Percentiles rank a stretch among this genome's conserved stretches.
Evolutionary conservation across 2,113 vertebrate genomes (phyloP).

Genomic region (Apistogramma diplotaenia): DNA sequence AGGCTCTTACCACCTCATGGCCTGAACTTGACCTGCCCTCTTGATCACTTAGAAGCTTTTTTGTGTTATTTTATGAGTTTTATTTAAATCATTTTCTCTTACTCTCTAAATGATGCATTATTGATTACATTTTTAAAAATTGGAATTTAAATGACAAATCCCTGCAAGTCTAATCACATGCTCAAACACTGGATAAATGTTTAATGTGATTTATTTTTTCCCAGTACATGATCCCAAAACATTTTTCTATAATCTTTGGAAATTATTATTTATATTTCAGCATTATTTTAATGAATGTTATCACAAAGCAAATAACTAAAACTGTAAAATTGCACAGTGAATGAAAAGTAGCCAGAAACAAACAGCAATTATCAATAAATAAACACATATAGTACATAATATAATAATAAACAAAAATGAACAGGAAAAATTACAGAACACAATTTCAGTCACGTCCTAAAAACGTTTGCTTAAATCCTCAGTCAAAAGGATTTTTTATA

Average conservation of each 20-base stretch:
- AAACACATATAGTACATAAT: background rate
- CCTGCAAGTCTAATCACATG: background rate
- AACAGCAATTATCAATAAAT: background rate
- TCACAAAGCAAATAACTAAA: background rate
- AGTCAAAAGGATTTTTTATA: background rate
- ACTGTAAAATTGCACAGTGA: background rate
- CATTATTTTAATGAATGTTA: background rate
- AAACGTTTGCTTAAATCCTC: background rate
- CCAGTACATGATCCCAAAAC: background rate
- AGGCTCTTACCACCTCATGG: conserved; percentile 50
- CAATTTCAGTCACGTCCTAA: background rate
- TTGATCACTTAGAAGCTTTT: background rate
- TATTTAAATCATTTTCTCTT: background rate
- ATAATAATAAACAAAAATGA: background rate
- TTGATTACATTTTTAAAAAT: too few relatives aligned
- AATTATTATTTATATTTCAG: background rate
- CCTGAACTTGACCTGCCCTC: conserved; percentile 77
- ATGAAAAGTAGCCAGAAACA: background rate
- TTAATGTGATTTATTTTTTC: background rate
- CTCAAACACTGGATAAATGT: background rate
- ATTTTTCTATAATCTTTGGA: background rate
- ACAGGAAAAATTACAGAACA: background rate
- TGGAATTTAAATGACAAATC: background rate
- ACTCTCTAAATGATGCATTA: background rate
- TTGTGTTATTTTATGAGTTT: background rate